Evolutionary conservation across 2,797 vertebrate species (phyloP), one percentile per base, ranked within the genome.

Genomic region (Enteromius anoplus): DNA sequence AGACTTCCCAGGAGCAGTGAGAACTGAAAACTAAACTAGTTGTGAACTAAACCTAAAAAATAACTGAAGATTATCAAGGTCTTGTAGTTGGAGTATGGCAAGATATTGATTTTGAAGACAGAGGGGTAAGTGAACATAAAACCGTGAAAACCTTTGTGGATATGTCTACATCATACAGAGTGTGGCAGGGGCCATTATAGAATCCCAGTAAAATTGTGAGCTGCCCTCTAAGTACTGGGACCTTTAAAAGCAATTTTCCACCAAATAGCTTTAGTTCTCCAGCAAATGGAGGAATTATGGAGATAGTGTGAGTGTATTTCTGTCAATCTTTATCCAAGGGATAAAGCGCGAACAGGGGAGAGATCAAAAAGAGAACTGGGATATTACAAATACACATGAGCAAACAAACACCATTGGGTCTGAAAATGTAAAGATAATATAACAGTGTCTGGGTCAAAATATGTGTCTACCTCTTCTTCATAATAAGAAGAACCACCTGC

Each of bases 271-370:
- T 17, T 62, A 62, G 77, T 83, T 51, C 64, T 40, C 23, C 62
- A 14, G 11, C 70, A 86, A 69, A 86, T 83, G 53, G 76, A 83
- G 45, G 70, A 83, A 86, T 83, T 86, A 80, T 80, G 53, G 77
- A 75, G 47, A 86, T 86, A 26, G 53, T 40, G 65, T 37, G 4
- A 51, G 70, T 42, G 64, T 23, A 37, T 83, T 69, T 80, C 47
- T 37, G 78, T 83, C 77, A 80, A 68, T 75, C 76, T 82, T 73
- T 29, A 69, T 65, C 53, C 51, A 23, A 23, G 75, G 70, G 45
- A 79, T 65, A 40, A 40, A 21, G 19, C 45, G 45, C 42, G 71
- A 58, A 60, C 7, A n/a, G 17, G 40, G 37, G 53, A 23, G 17
- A 60, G 40, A 76, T 70, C 53, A 66, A 66, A 77, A 81, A 78